Percentiles rank a stretch among this genome's conserved stretches.
phyloP scores from a whole-genome alignment of 2,888 invertebrate species.

The Ornithoptera priamus region DNA sequence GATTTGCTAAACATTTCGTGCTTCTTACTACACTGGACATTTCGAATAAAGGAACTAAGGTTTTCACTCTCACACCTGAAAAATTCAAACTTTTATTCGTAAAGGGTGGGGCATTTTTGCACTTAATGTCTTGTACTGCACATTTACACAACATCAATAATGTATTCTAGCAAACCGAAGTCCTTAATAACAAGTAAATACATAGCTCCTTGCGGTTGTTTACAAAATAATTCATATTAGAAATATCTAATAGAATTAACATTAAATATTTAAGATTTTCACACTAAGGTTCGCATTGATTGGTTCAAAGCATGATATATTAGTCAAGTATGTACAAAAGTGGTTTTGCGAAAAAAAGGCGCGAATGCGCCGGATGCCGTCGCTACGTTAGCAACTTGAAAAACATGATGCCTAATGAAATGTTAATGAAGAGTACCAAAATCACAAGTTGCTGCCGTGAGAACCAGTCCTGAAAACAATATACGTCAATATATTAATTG shows the following conservation, averaged over 20 bases:
- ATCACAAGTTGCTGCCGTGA: constrained; percentile 96
- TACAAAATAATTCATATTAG: constrained; percentile 39
- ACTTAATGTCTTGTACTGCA: constrained; percentile 57
- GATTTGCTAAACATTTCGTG: constrained; percentile 62
- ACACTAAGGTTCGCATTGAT: constrained; percentile 56
- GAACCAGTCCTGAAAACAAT: constrained; percentile 92
- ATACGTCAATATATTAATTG: no score
- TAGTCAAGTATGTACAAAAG: constrained; percentile 54
- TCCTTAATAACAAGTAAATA: constrained; percentile 61
- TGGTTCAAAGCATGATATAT: constrained; percentile 55
- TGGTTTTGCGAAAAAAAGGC: constrained; percentile 51
- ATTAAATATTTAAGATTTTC: constrained; percentile 43
- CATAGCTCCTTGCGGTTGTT: constrained; percentile 42
- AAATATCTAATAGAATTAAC: constrained; percentile 44
- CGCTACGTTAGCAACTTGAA: constrained; percentile 97
- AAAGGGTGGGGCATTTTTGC: constrained; percentile 56
- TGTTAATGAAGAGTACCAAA: constrained; percentile 95
- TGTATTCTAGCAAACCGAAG: constrained; percentile 72
- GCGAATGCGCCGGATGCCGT: constrained; percentile 75
- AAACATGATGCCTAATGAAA: constrained; percentile 96
- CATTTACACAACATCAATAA: constrained; percentile 70
- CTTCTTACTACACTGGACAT: constrained; percentile 53
- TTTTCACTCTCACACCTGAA: constrained; percentile 63
- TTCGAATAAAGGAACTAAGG: constrained; percentile 56
- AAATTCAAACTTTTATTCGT: constrained; percentile 52